phyloP scores from a whole-genome alignment of 2,797 vertebrate species.

The Sebastes minor region DNA sequence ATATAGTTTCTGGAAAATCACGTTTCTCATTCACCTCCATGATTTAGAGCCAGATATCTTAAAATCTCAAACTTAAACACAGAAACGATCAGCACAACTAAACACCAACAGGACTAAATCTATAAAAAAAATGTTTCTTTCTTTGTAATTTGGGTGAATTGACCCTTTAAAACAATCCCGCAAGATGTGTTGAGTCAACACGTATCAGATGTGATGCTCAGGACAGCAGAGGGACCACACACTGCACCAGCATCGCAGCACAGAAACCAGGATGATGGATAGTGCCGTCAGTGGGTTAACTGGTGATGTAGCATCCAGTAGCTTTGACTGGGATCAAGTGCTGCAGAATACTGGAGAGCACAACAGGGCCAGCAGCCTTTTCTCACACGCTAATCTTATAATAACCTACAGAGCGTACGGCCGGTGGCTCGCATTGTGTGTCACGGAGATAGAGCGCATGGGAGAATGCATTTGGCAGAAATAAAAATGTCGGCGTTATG shows the following conservation, averaged over 20 bases:
- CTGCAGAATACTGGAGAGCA: slow-evolving; percentile 25
- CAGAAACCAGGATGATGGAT: slow-evolving; percentile 9
- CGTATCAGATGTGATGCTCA: neutral
- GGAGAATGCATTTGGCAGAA: slow-evolving; percentile 20
- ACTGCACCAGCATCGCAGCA: neutral
- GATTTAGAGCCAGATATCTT: neutral
- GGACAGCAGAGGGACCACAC: neutral
- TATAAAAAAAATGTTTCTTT: neutral
- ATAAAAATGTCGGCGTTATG: slow-evolving; percentile 28
- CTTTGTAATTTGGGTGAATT: neutral
- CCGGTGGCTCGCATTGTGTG: neutral
- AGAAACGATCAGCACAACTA: neutral
- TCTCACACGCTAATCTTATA: slow-evolving; percentile 30
- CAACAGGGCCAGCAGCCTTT: slow-evolving; percentile 6
- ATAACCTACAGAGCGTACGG: slow-evolving; percentile 20
- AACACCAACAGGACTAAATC: neutral
- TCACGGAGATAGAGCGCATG: slow-evolving; percentile 1
- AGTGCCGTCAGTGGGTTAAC: slow-evolving; percentile 6
- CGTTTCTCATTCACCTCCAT: neutral
- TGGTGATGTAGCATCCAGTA: slow-evolving; percentile 17
- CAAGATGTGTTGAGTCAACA: neutral
- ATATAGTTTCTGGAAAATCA: neutral
- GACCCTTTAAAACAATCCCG: neutral
- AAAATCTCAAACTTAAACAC: neutral
- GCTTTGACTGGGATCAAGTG: slow-evolving; percentile 26